Evolutionary conservation across 2,888 invertebrate species (phyloP).

Genomic region (Pristionchus exspectatus): DNA sequence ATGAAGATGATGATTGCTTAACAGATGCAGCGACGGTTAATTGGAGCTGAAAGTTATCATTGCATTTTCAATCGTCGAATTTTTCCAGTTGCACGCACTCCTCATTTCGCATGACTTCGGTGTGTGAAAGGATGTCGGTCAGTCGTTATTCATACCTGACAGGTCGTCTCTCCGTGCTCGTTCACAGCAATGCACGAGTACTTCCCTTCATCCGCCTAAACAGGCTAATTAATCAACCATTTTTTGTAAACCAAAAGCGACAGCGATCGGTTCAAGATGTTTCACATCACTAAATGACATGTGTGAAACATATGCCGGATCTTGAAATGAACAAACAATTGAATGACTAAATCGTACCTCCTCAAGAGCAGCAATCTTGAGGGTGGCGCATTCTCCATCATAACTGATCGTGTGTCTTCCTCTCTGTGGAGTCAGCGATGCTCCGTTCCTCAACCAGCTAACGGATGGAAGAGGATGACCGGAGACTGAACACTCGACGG

Average conservation of each 20-base stretch:
- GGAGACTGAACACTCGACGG: conserved; percentile 76
- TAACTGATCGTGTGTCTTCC: conserved; percentile 71
- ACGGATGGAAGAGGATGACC: conserved; percentile 76
- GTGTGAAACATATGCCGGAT: background rate
- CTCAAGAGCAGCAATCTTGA: conserved; percentile 67
- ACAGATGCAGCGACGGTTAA: conserved; percentile 22
- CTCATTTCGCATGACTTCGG: background rate
- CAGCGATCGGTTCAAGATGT: background rate
- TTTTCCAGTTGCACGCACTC: background rate
- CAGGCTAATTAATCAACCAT: no score
- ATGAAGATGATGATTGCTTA: background rate
- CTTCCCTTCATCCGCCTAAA: conserved; percentile 81
- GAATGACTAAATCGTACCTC: background rate
- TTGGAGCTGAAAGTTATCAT: background rate
- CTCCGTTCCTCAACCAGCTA: conserved; percentile 74
- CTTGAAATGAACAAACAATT: background rate
- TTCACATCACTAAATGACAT: background rate
- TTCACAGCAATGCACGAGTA: conserved; percentile 88
- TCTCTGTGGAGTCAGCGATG: conserved; percentile 68
- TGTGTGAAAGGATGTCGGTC: no score
- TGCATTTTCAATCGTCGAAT: background rate
- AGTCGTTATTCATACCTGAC: conserved; percentile 80
- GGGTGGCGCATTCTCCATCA: conserved; percentile 78
- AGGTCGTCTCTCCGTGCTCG: conserved; percentile 86
- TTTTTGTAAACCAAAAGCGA: no score